Conservation (phyloP, 2,888 invertebrate genomes). For the Ryuthela nishihirai region DNA sequence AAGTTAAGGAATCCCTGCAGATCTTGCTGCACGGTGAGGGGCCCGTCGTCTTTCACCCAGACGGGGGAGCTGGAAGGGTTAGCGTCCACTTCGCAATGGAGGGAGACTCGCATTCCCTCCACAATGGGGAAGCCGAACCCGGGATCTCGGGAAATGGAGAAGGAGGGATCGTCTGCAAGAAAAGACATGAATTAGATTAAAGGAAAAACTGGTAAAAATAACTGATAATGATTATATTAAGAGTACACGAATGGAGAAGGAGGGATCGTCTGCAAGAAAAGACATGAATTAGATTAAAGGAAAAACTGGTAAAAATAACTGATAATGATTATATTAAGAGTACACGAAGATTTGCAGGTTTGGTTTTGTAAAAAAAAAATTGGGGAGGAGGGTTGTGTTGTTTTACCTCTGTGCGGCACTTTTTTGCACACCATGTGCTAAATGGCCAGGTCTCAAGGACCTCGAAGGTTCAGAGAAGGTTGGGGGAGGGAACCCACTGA, state of each 20-base stretch:
- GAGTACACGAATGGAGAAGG: conserved; percentile 88
- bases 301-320: no score
- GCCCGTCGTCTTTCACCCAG: conserved; percentile 63
- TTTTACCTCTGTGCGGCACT: no score
- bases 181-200: not conserved
- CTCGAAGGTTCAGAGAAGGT: no score
- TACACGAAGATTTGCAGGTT: no score
- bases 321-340: no score
- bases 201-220: no score
- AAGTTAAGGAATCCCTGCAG: conserved; percentile 72
- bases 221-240: no score
- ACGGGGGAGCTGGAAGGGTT: conserved; percentile 81
- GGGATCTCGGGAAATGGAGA: conserved; percentile 87
- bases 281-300: not conserved
- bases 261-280: conserved; percentile 71
- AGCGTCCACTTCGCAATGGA: conserved; percentile 90
- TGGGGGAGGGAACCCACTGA: no score
- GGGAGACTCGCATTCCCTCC: conserved; percentile 81
- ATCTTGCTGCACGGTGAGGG: conserved; percentile 8
- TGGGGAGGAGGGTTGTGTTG: no score
- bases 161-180: conserved; percentile 78
- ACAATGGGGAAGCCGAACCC: conserved; percentile 84
- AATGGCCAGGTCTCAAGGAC: no score
- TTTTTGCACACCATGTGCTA: no score
- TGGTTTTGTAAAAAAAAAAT: no score